Conservation (phyloP, 92 coral and sea anemone species). For the Virgularia gustaviana region DNA sequence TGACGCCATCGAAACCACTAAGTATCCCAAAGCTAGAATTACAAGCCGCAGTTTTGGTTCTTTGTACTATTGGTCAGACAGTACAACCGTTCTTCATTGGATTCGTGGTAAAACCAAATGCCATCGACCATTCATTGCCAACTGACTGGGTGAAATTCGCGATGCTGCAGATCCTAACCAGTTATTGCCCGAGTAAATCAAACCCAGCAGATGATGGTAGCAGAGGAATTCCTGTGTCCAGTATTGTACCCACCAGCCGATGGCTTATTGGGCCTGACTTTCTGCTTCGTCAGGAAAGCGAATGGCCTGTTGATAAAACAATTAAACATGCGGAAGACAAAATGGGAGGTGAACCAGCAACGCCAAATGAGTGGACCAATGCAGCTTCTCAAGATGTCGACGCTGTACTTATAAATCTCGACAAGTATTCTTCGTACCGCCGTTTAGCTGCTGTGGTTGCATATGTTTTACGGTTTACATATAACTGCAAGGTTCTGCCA, state of each 20-base stretch:
- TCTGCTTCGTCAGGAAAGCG: slow-evolving; percentile 13
- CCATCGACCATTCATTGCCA: slow-evolving; percentile 30
- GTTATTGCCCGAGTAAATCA: slow-evolving; percentile 27
- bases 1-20: slow-evolving; percentile 48
- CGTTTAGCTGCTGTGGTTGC: slow-evolving; percentile 23
- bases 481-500: slow-evolving; percentile 15
- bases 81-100: background rate
- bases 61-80: slow-evolving; percentile 34
- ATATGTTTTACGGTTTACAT: slow-evolving; percentile 3
- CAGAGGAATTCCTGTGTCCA: slow-evolving; percentile 27
- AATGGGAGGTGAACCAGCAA: background rate
- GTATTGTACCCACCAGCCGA: slow-evolving; percentile 23
- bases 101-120: no score
- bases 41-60: slow-evolving; percentile 51
- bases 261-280: slow-evolving; percentile 63
- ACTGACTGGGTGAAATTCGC: slow-evolving; percentile 24
- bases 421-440: slow-evolving; percentile 35
- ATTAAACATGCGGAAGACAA: background rate
- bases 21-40: slow-evolving; percentile 52
- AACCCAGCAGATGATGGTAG: slow-evolving; percentile 49
- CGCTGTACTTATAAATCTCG: background rate
- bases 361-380: background rate
- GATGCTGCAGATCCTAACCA: slow-evolving; percentile 41
- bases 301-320: slow-evolving; percentile 41
- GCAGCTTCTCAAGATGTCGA: background rate